Evolutionary conservation across 2,113 vertebrate genomes (phyloP).

Genomic region (Oenanthe oenanthe): DNA sequence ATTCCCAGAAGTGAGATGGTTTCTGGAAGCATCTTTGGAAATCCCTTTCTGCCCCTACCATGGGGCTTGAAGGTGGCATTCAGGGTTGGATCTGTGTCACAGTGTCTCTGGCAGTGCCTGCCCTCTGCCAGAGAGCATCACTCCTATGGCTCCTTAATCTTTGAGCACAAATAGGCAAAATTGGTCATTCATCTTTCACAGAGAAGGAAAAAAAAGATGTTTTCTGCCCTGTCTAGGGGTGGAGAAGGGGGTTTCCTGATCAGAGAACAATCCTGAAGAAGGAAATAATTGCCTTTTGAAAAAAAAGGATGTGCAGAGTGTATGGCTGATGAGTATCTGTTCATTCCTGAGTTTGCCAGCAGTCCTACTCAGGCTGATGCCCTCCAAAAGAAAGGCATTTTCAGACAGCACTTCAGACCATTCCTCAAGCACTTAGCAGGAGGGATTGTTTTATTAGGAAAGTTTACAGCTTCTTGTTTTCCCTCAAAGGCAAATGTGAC

Average conservation of each 20-base stretch:
- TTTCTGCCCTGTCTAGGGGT: neutral
- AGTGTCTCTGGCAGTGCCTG: fast-evolving
- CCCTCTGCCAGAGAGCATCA: neutral
- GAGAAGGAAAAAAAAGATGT: neutral
- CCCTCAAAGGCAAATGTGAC: slow-evolving; percentile 66
- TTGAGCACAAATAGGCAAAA: neutral
- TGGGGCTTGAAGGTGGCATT: neutral
- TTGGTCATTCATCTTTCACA: neutral
- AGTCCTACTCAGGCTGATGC: neutral
- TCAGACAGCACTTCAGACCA: neutral
- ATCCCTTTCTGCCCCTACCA: neutral
- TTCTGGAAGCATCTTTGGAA: neutral
- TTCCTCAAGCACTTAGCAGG: slow-evolving; percentile 7
- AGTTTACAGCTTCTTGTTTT: slow-evolving; percentile 59
- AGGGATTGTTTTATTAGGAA: slow-evolving; percentile 60
- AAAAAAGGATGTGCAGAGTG: neutral
- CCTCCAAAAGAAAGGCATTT: neutral
- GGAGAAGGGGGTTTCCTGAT: neutral
- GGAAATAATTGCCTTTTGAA: neutral
- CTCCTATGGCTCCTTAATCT: neutral
- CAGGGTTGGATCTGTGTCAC: neutral
- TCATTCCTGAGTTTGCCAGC: neutral
- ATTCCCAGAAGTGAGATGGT: neutral
- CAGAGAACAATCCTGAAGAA: neutral
- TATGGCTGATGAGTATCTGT: neutral